These are phyloP conservation scores for Leptobrachium leishanense DNA, from an alignment of 2,113 vertebrate genomes.

Conservation along the genomic window DNA sequence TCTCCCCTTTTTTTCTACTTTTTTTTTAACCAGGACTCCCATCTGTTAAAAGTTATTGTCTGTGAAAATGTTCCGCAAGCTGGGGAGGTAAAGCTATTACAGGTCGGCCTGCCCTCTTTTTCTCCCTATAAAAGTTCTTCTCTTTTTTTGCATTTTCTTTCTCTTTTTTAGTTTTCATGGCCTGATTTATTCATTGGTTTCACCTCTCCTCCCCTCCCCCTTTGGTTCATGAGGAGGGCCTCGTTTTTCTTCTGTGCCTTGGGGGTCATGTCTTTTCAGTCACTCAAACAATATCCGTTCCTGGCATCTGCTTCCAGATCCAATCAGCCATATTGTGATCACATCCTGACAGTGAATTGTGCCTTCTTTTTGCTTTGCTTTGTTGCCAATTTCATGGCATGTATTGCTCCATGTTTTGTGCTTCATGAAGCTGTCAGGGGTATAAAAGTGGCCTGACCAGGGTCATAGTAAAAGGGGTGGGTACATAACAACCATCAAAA, in stretches of 20 bases:
- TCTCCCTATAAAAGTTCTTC: constrained; percentile 77
- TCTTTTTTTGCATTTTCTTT: constrained; percentile 90
- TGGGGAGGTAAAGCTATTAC: constrained; percentile 64
- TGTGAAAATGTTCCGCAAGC: constrained; percentile 79
- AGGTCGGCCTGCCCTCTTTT: constrained; percentile 66
- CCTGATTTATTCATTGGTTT: constrained; percentile 99
- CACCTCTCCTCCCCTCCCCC: constrained; percentile 80
- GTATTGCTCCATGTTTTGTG: constrained; percentile 81
- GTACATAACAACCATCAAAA: constrained; percentile 78
- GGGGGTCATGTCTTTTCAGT: constrained; percentile 83
- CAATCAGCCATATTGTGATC: constrained; percentile 85
- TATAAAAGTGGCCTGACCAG: constrained; percentile 80
- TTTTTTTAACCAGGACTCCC: constrained; percentile 78
- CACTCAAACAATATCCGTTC: constrained; percentile 75
- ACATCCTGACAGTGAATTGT: constrained; percentile 86
- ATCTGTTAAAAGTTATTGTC: constrained; percentile 95
- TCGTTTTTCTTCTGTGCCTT: constrained; percentile 75
- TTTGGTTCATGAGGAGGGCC: constrained; percentile 75
- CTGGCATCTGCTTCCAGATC: constrained; percentile 86
- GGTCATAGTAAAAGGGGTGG: constrained; percentile 84
- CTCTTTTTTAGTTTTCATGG: constrained; percentile 78
- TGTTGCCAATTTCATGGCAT: constrained; percentile 90
- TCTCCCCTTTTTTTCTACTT: too few relatives aligned
- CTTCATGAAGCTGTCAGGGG: constrained; percentile 90
- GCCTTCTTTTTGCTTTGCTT: constrained; percentile 81